These are phyloP conservation scores for Hyperoodon ampullatus DNA, from an alignment of 2,113 vertebrate genomes.

Conservation along the genomic window DNA sequence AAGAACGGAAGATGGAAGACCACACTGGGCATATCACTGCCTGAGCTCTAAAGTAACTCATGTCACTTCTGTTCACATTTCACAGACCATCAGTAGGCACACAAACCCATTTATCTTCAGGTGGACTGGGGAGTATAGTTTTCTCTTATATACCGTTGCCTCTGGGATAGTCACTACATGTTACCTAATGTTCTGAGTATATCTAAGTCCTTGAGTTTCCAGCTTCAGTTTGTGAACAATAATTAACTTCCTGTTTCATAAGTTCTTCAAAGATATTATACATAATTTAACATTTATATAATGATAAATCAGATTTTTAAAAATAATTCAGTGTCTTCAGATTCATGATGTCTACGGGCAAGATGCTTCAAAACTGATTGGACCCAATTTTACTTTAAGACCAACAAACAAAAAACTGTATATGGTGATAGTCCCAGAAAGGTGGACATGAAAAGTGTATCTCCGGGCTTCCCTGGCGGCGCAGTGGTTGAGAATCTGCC, in stretches of 20 bases:
- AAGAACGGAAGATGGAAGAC: not conserved
- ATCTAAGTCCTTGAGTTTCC: not conserved
- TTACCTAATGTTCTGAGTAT: not conserved
- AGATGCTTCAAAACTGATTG: not conserved
- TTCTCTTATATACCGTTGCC: not conserved
- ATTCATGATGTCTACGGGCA: not conserved
- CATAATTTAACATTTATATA: not conserved
- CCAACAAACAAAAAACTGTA: not conserved
- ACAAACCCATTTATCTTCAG: not conserved
- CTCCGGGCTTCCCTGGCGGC: no score
- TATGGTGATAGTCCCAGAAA: not conserved
- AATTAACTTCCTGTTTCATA: not conserved
- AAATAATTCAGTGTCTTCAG: not conserved
- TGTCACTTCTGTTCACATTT: not conserved
- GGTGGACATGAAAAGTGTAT: not conserved
- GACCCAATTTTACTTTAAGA: not conserved
- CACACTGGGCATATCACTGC: not conserved
- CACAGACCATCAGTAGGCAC: not conserved
- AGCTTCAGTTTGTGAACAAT: not conserved
- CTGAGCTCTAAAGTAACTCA: not conserved
- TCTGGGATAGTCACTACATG: not conserved
- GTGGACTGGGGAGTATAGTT: not conserved
- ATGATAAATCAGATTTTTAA: not conserved
- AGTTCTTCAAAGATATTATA: not conserved
- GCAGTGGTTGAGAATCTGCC: no score